A percentile compares a stretch with the other conserved stretches of the same genome.
These are phyloP conservation scores for Lordiphosa clarofinis DNA, from an alignment of 1,140 invertebrate genomes.

Conservation along the genomic window DNA sequence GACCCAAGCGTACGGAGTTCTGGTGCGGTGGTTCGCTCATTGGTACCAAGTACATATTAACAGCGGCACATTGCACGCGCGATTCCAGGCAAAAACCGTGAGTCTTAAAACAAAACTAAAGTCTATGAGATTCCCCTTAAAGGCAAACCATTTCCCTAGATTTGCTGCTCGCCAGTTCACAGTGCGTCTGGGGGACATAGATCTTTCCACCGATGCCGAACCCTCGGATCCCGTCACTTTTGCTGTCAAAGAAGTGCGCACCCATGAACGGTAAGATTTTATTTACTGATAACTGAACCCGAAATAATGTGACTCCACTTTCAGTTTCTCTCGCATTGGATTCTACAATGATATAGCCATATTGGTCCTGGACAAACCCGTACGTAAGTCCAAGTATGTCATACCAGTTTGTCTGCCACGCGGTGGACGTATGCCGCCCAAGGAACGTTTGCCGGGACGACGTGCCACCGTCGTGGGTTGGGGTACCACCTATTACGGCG, in stretches of 20 bases:
- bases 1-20: slow-evolving; percentile 91
- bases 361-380: slow-evolving; percentile 82
- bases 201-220: slow-evolving; percentile 89
- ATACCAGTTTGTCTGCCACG: slow-evolving; percentile 92
- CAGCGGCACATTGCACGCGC: slow-evolving; percentile 94
- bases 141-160: slow-evolving; percentile 79
- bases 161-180: slow-evolving; percentile 92
- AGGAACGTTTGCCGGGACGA: slow-evolving; percentile 72
- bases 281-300: rapidly evolving
- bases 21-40: slow-evolving; percentile 96
- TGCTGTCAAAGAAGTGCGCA: slow-evolving; percentile 87
- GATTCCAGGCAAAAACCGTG: slow-evolving; percentile 93
- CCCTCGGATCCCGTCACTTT: slow-evolving; percentile 89
- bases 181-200: slow-evolving; percentile 92
- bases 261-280: slow-evolving; percentile 83
- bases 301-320: background rate
- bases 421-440: slow-evolving; percentile 60
- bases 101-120: slow-evolving; percentile 60
- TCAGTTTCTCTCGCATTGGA: slow-evolving; percentile 88
- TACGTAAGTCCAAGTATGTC: slow-evolving; percentile 89
- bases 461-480: slow-evolving; percentile 94
- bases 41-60: slow-evolving; percentile 88
- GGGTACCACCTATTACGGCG: slow-evolving; percentile 93
- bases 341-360: slow-evolving; percentile 95
- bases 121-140: background rate